phyloP scores from a whole-genome alignment of 2,888 invertebrate genomes.

The Pterobdella sp. region DNA sequence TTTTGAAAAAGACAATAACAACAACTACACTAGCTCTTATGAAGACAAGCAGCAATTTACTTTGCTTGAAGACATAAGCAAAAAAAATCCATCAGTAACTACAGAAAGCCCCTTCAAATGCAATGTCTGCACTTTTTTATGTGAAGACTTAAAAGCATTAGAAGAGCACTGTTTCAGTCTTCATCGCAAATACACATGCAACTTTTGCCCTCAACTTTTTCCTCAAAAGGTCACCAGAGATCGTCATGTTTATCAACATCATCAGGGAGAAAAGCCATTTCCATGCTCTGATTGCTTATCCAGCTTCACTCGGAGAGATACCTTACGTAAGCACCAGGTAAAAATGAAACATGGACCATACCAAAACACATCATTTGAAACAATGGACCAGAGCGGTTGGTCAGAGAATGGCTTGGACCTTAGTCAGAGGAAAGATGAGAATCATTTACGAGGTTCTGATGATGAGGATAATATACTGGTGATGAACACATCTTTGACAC shows the following conservation, averaged over 20 bases:
- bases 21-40: not conserved
- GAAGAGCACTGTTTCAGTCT: constrained; percentile 42
- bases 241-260: constrained; percentile 41
- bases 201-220: constrained; percentile 46
- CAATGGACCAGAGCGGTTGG: not conserved
- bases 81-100: not conserved
- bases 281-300: constrained; percentile 30
- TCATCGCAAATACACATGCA: constrained; percentile 44
- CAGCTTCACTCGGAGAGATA: constrained; percentile 34
- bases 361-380: not conserved
- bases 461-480: not conserved
- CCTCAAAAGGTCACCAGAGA: constrained; percentile 46
- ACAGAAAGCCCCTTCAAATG: constrained; percentile 17
- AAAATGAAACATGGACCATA: constrained; percentile 19
- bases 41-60: not conserved
- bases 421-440: constrained; percentile 3
- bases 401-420: not conserved
- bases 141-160: constrained; percentile 39
- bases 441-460: not conserved
- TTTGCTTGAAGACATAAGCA: not conserved
- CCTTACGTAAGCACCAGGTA: constrained; percentile 33
- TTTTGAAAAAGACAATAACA: constrained; percentile 13
- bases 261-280: constrained; percentile 42
- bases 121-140: constrained; percentile 14
- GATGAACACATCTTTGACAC: not conserved